Evolutionary conservation across 2,113 vertebrate genomes (phyloP).

Genomic region (Chauna torquata): DNA sequence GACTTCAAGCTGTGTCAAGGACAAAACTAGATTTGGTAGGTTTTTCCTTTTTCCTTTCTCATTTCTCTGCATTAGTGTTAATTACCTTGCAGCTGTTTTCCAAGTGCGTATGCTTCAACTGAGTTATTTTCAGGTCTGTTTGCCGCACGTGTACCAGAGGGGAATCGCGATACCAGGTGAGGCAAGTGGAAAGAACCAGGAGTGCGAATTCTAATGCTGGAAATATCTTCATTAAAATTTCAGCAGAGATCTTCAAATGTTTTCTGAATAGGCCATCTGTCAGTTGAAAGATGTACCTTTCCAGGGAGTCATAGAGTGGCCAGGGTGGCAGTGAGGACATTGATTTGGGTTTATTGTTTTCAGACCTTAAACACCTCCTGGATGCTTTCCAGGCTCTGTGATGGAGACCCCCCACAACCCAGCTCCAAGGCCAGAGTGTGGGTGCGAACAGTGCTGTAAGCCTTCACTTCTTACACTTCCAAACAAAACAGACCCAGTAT

Average conservation of each 20-base stretch:
- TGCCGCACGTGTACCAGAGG: not conserved
- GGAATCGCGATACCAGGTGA: rapidly evolving
- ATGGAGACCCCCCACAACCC: not conserved
- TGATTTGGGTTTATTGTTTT: not conserved
- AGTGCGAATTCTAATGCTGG: not conserved
- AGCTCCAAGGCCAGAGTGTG: not conserved
- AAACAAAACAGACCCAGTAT: not conserved
- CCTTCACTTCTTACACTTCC: not conserved
- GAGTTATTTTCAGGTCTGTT: not conserved
- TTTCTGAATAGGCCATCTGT: not conserved
- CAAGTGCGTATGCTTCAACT: not conserved
- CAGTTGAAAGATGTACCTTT: not conserved
- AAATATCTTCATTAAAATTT: not conserved
- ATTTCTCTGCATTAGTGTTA: not conserved
- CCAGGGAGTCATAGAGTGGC: not conserved
- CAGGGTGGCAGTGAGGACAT: not conserved
- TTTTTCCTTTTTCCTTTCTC: not conserved
- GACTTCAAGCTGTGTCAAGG: not conserved
- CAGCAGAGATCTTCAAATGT: not conserved
- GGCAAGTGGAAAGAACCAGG: not conserved
- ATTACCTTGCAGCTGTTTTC: not conserved
- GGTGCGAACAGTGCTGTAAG: not conserved
- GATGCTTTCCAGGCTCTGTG: slow-evolving; percentile 1
- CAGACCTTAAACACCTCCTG: not conserved
- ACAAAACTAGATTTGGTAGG: not conserved